Evolutionary conservation across 2,797 vertebrate genomes (phyloP).

Genomic region (Apodemus agrarius): DNA sequence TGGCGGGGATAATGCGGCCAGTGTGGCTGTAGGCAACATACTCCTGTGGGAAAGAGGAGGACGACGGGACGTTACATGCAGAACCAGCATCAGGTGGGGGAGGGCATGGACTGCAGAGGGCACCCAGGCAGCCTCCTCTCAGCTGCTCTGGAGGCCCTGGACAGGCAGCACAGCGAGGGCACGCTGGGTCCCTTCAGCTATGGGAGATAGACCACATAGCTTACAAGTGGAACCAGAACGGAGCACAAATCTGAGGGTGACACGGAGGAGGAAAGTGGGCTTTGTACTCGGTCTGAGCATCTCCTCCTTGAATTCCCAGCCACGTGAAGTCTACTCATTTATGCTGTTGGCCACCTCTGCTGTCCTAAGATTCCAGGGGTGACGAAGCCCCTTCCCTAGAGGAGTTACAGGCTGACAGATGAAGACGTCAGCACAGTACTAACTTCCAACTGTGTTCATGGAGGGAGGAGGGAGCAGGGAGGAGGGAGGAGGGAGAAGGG

Average conservation of each 20-base stretch:
- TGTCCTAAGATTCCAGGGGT: background rate
- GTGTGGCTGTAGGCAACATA: constrained; percentile 99
- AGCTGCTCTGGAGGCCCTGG: background rate
- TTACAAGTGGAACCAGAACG: background rate
- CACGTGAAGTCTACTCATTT: fast-evolving
- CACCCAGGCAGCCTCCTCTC: background rate
- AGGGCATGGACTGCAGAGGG: background rate
- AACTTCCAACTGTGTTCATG: fast-evolving
- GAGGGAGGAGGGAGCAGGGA: background rate
- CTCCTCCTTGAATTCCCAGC: background rate
- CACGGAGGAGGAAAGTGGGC: background rate
- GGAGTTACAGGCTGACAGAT: background rate
- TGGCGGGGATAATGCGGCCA: constrained; percentile 98
- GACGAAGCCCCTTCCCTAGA: background rate
- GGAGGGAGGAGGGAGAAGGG: background rate
- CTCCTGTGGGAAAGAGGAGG: constrained; percentile 87
- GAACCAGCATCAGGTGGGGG: background rate
- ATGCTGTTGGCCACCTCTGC: background rate
- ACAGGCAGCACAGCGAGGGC: background rate
- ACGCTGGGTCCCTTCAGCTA: background rate
- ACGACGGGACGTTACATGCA: background rate
- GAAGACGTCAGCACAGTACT: too few relatives aligned
- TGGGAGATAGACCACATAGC: background rate
- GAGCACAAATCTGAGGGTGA: background rate
- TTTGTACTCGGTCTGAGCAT: background rate